Conservation (phyloP, 2,113 vertebrate species). For the Pelecanus crispus region DNA sequence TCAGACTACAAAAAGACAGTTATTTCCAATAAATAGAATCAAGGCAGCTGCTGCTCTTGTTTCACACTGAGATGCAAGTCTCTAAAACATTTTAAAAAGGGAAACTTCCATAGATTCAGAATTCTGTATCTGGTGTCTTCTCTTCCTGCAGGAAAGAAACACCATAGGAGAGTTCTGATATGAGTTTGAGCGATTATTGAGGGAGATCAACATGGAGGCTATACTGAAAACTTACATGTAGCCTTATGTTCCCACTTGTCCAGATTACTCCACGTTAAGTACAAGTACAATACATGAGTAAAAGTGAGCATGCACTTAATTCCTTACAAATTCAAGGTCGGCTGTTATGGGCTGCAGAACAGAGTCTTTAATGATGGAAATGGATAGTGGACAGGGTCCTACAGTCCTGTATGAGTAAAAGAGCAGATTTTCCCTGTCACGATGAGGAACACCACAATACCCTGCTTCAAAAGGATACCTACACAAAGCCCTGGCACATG, state of each 20-base stretch:
- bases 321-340: background rate
- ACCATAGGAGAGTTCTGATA: background rate
- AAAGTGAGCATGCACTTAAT: background rate
- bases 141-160: background rate
- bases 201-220: background rate
- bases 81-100: background rate
- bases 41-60: background rate
- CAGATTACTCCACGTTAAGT: background rate
- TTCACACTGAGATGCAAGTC: background rate
- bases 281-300: background rate
- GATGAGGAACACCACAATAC: background rate
- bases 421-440: background rate
- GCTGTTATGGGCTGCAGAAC: background rate
- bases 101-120: background rate
- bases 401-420: background rate
- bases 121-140: background rate
- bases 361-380: background rate
- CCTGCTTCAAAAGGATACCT: background rate
- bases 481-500: accelerated
- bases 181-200: background rate
- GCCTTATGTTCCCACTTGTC: background rate
- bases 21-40: background rate
- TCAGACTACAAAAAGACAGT: background rate
- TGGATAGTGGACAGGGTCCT: background rate
- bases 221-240: background rate